phyloP scores from a whole-genome alignment of 2,888 invertebrate species.

The Andrena fulva region DNA sequence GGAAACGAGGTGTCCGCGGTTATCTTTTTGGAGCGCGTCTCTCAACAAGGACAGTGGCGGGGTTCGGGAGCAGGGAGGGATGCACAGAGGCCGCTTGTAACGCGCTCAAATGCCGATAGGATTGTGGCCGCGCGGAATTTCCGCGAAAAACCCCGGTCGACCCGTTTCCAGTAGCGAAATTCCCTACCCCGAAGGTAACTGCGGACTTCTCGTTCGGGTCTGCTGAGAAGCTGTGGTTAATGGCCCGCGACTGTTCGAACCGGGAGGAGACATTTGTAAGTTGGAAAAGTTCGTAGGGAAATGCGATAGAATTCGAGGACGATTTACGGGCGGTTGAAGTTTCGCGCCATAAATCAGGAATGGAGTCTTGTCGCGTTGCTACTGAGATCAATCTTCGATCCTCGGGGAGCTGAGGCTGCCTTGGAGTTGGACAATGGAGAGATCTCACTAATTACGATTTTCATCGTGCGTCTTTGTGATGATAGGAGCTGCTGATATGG shows the following conservation, averaged over 20 bases:
- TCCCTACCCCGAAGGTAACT: constrained; percentile 5
- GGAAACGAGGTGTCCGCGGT: constrained; percentile 76
- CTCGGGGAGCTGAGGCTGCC: background rate
- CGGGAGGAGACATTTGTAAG: background rate
- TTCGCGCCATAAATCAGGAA: constrained; percentile 19
- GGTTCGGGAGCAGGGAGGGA: constrained; percentile 9
- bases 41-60: constrained; percentile 43
- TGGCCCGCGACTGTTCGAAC: constrained; percentile 28
- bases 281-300: constrained; percentile 20
- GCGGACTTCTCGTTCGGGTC: background rate
- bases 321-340: background rate
- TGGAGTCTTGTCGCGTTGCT: background rate
- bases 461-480: background rate
- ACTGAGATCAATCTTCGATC: background rate
- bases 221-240: constrained; percentile 14
- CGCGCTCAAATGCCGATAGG: constrained; percentile 45
- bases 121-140: constrained; percentile 28
- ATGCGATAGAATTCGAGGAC: constrained; percentile 3
- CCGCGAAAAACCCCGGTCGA: constrained; percentile 41
- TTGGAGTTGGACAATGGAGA: background rate
- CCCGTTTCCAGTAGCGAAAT: constrained; percentile 32
- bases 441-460: background rate
- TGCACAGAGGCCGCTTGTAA: constrained; percentile 33
- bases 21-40: constrained; percentile 77
- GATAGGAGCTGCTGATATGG: too few species aligned